Evolutionary conservation across 2,888 invertebrate species (phyloP).

Genomic region (Parthenolecanium corni): DNA sequence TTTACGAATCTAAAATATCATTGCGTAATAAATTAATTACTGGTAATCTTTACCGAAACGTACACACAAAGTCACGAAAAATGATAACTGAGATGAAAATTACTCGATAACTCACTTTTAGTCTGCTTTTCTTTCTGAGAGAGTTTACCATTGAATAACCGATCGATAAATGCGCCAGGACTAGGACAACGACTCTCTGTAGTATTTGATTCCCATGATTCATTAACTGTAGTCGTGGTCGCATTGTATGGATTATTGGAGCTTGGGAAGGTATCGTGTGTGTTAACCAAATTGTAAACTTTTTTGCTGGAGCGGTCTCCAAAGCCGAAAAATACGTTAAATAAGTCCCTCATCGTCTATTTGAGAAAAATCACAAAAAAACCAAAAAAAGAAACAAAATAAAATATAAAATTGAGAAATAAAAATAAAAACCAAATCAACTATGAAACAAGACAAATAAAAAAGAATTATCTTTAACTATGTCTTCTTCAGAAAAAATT

Average conservation of each 20-base stretch:
- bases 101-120: conserved; percentile 22
- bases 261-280: conserved; percentile 3
- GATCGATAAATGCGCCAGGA: conserved; percentile 7
- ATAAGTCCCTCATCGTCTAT: conserved; percentile 14
- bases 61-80: too few species aligned
- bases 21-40: too few species aligned
- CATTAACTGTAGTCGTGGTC: conserved; percentile 12
- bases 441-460: background rate
- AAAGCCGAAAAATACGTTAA: conserved; percentile 22
- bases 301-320: conserved; percentile 15
- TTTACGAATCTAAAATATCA: too few species aligned
- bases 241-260: conserved; percentile 13
- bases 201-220: background rate
- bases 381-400: background rate
- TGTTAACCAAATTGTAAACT: conserved; percentile 20
- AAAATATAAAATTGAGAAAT: background rate
- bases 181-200: conserved; percentile 2
- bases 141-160: conserved; percentile 15
- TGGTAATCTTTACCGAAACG: too few species aligned
- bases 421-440: background rate
- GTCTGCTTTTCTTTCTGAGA: conserved; percentile 18
- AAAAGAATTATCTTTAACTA: background rate
- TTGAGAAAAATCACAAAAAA: background rate
- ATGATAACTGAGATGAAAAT: background rate
- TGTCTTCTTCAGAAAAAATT: too few species aligned